Evolutionary conservation across 2,113 vertebrate genomes (phyloP), one percentile per base, ranked within the genome.

Genomic region (Corythoichthys haematopterus): DNA sequence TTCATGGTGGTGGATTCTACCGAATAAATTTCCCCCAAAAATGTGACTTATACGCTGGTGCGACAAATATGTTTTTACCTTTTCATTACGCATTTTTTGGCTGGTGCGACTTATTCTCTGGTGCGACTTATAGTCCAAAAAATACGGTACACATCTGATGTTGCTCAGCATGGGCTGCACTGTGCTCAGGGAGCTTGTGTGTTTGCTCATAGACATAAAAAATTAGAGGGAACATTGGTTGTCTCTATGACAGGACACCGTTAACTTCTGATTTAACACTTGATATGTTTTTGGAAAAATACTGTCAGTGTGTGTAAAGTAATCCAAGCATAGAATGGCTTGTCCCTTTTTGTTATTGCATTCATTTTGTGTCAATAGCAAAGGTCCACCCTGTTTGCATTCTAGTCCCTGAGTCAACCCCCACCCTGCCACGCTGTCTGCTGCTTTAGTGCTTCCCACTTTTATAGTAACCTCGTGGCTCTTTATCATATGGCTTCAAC

Each of bases 331-430:
- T 14, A 52, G 46, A 36, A 14, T 53, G 61, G 53, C 64, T 68
- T 78, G 64, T 37, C 36, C 66, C 45, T 61, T 63, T 65, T 67
- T 61, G n/a, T 57, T 33, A 37, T 59, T 36, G 3, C 20, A 48
- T 52, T 75, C 45, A 66, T 75, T 60, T 71, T 87, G 76, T 87
- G 87, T 89, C 81, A 85, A 90, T 76, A 90, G 69, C 84, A 86
- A 85, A 90, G 86, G 89, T 90, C 82, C 77, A 81, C 75, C 57
- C 71, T 80, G 83, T 86, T 71, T 82, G 69, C 69, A 55, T 69
- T 78, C 12, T 35, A 47, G 48, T 20, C 47, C 59, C 57, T 74
- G 75, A 83, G 78, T 64, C 77, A 64, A 76, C 81, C 80, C 90
- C 82, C 90, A 84, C 90, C 90, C 81, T 81, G 78, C 65, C 67